These are phyloP conservation scores for Neogobius melanostomus DNA, from an alignment of 2,113 vertebrate species.

Conservation along the genomic window DNA sequence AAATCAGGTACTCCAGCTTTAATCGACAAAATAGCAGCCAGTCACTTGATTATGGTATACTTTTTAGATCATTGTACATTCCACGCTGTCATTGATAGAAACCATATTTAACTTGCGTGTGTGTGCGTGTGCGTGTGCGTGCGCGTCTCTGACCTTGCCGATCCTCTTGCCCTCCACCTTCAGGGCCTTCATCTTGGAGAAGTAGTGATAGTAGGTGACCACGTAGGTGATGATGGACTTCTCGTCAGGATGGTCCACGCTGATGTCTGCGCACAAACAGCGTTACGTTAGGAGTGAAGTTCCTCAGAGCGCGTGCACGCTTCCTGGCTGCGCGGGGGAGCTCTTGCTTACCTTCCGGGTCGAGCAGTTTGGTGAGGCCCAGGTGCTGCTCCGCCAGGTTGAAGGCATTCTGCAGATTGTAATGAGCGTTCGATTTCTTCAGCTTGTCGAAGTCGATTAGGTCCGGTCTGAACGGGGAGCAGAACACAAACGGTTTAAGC, in stretches of 20 bases:
- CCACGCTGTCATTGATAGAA: too few species aligned
- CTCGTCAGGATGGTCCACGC: conserved; percentile 96
- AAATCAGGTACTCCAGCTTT: too few species aligned
- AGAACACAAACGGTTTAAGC: not conserved
- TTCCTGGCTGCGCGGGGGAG: not conserved
- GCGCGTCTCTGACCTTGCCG: conserved; percentile 82
- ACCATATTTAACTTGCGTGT: too few species aligned
- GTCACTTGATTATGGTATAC: too few species aligned
- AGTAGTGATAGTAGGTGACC: conserved; percentile 98
- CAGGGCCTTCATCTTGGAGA: conserved; percentile 99
- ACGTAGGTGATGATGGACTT: conserved; percentile 99
- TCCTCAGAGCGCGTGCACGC: not conserved
- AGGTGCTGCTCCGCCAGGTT: conserved; percentile 94
- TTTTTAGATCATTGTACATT: too few species aligned
- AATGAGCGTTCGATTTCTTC: conserved; percentile 98
- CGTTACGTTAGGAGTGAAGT: not conserved
- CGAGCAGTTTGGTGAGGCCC: conserved; percentile 90
- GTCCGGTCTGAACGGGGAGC: conserved; percentile 81
- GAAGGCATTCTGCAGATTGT: conserved; percentile 99
- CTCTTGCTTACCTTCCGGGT: conserved; percentile 85
- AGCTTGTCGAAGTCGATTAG: conserved; percentile 98
- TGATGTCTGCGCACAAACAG: conserved; percentile 81
- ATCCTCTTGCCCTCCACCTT: conserved; percentile 98
- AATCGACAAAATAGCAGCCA: too few species aligned
- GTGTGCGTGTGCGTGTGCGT: too few species aligned